Percentiles rank a stretch among this genome's conserved stretches.
phyloP scores from a whole-genome alignment of 2,797 vertebrate species.

The Cottoperca gobio region DNA sequence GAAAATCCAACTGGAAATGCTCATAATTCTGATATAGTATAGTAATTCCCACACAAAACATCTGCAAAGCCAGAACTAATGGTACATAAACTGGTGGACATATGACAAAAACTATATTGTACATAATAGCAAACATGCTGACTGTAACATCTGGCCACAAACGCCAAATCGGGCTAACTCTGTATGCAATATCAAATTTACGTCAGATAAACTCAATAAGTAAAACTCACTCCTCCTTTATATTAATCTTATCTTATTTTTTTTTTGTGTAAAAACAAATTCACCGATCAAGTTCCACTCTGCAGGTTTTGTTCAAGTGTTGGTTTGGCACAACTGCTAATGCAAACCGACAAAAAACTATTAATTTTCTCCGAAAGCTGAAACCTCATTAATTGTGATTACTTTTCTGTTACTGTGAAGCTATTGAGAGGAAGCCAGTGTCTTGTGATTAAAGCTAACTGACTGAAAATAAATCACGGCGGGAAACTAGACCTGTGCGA shows the following conservation, averaged over 20 bases:
- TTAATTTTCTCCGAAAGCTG: slow-evolving; percentile 38
- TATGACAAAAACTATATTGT: not conserved
- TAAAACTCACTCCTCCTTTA: slow-evolving; percentile 3
- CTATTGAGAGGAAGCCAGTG: not conserved
- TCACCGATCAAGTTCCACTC: slow-evolving; percentile 8
- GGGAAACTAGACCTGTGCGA: slow-evolving; percentile 9
- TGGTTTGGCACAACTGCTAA: slow-evolving; percentile 16
- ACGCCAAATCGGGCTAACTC: not conserved
- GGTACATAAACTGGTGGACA: not conserved
- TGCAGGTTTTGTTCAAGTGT: slow-evolving; percentile 30
- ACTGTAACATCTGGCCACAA: slow-evolving; percentile 27
- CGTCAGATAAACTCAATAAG: slow-evolving; percentile 2
- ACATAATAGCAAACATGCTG: not conserved
- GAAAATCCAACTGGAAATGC: not conserved
- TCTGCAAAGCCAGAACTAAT: slow-evolving; percentile 21
- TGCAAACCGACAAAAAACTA: slow-evolving; percentile 11
- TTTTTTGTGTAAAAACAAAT: slow-evolving; percentile 3
- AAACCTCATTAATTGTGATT: slow-evolving; percentile 36
- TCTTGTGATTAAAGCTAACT: slow-evolving; percentile 24
- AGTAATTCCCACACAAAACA: slow-evolving; percentile 4
- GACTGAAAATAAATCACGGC: slow-evolving; percentile 30
- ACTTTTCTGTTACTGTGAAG: slow-evolving; percentile 31
- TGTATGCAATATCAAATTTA: too few relatives aligned
- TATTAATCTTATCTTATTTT: slow-evolving; percentile 9
- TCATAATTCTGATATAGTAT: not conserved